Evolutionary conservation across 1,140 invertebrate genomes (phyloP).

Genomic region (Heliconius himera): DNA sequence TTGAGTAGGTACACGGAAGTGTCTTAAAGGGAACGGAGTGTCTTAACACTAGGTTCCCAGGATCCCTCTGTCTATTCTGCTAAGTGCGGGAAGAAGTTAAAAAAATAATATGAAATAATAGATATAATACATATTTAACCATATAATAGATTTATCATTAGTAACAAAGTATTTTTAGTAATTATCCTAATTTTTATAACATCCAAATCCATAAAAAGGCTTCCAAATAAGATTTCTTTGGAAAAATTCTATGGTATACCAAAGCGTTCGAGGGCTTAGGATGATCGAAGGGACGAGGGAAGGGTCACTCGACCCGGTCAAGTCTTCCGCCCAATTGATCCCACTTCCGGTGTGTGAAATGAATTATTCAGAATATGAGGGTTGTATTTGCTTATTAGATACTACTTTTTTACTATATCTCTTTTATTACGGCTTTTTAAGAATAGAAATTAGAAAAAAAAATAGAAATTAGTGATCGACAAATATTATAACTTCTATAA

Average conservation of each 20-base stretch:
- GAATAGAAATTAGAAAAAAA: background rate
- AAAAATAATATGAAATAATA: background rate
- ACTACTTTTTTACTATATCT: background rate
- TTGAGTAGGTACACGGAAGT: background rate
- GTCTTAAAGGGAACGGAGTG: no score
- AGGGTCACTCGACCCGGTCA: conserved; percentile 77
- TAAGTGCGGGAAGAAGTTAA: background rate
- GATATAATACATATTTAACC: no score
- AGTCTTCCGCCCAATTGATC: conserved; percentile 73
- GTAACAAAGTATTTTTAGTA: no score
- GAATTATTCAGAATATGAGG: conserved; percentile 51
- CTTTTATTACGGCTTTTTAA: background rate
- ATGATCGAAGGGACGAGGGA: conserved; percentile 59
- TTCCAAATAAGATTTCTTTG: background rate
- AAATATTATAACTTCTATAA: no score
- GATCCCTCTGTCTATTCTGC: no score
- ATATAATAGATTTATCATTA: background rate
- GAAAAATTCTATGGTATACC: background rate
- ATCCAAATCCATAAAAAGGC: background rate
- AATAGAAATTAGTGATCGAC: no score
- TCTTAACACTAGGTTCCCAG: no score
- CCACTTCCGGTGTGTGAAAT: conserved; percentile 53
- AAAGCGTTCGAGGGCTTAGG: conserved; percentile 38
- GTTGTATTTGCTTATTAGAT: conserved; percentile 30
- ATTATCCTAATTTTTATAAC: no score